Evolutionary conservation across 2,888 invertebrate genomes (phyloP), one percentile per base, ranked within the genome.

Genomic region (Heteromyza rotundicornis): DNA sequence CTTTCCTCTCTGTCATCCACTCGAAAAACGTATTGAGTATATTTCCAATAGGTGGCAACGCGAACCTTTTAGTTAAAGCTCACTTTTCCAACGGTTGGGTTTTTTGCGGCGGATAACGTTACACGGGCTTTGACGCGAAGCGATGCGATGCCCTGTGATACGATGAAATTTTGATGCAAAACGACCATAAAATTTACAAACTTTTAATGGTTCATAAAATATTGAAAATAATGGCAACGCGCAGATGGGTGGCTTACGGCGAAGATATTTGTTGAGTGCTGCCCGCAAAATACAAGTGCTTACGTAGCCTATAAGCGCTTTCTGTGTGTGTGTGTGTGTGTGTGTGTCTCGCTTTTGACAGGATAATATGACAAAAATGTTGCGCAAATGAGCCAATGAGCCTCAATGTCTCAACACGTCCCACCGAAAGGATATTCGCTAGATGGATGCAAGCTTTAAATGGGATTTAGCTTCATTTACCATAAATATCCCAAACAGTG

Each of bases 151-250:
- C 40, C 3, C 3, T 3, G 40, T n/a, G 19, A 19, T 47, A 14
- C 47, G 3, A 47, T 47, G 7, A 47, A 47, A 47, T 47, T 47
- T 47, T 65, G 76, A 74, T 74, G 76, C 75, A 74, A 74, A 76
- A 72, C 77, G 74, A 71, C 74, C 69, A 74, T 74, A 74, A 74
- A 74, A 74, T 76, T 73, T 76, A 75, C 67, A 75, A 74, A 77
- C 76, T 74, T 51, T 74, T 74, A 74, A 74, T 76, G 75, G 77
- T 72, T 74, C 74, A 74, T 74, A 74, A 76, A 74, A 74, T 76
- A 74, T 74, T 76, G 75, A 76, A 76, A 72, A 65, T 74, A 74
- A 76, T 76, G 76, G 68, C 67, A 64, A 57, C 54, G 20, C 44
- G 19, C n/a, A 53, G 53, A 16, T 7, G 35, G 5, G 23, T 14